A percentile compares a stretch with the other conserved stretches of the same genome.
phyloP scores from a whole-genome alignment of 2,888 invertebrate species.

The Thelaira solivaga region DNA sequence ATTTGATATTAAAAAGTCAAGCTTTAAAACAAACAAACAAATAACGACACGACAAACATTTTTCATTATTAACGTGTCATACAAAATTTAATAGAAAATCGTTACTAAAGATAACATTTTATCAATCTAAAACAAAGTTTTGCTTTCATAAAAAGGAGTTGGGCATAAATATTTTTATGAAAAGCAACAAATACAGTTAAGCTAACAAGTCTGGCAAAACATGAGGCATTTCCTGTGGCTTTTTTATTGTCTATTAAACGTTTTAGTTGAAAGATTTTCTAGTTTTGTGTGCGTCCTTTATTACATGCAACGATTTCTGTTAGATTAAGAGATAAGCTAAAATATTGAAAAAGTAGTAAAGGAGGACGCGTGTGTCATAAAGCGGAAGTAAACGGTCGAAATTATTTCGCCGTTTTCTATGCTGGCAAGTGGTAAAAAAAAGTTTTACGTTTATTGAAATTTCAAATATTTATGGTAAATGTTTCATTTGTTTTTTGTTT shows the following conservation, averaged over 20 bases:
- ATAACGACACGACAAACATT: slow-evolving; percentile 48
- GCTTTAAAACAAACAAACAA: slow-evolving; percentile 31
- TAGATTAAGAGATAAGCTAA: slow-evolving; percentile 51
- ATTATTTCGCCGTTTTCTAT: slow-evolving; percentile 22
- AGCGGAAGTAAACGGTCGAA: slow-evolving; percentile 38
- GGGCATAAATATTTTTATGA: too few relatives aligned
- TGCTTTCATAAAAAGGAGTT: too few relatives aligned
- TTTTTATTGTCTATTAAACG: slow-evolving; percentile 22
- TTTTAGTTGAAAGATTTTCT: slow-evolving; percentile 17
- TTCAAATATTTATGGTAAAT: slow-evolving; percentile 66
- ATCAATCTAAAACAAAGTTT: slow-evolving; percentile 64
- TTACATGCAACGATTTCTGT: slow-evolving; percentile 46
- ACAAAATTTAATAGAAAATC: slow-evolving; percentile 50
- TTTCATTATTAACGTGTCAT: slow-evolving; percentile 74
- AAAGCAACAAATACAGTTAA: slow-evolving; percentile 11
- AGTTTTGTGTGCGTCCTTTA: slow-evolving; percentile 29
- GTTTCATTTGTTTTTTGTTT: slow-evolving; percentile 29
- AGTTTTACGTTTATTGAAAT: slow-evolving; percentile 63
- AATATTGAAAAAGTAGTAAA: background rate
- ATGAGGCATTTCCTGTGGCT: slow-evolving; percentile 50
- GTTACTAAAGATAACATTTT: slow-evolving; percentile 71
- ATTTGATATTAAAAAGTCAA: slow-evolving; percentile 22
- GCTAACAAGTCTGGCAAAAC: slow-evolving; percentile 30
- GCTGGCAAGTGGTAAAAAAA: slow-evolving; percentile 60
- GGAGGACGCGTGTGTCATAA: slow-evolving; percentile 40